A percentile compares a stretch with the other conserved stretches of the same genome.
phyloP scores from a whole-genome alignment of 2,113 vertebrate genomes.

The Nycticorax nycticorax region DNA sequence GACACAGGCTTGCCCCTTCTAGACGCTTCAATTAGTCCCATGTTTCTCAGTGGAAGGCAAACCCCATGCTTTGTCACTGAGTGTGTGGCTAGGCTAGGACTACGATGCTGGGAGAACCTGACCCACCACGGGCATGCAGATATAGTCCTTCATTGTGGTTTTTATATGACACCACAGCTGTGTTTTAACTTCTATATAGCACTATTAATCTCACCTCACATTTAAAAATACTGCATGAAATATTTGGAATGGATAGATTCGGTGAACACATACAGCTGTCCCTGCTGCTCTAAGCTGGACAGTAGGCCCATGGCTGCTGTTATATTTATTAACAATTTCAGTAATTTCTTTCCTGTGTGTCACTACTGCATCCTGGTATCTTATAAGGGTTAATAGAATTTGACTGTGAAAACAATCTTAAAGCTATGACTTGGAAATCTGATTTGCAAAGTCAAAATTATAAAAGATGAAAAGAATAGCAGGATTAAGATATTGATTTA shows the following conservation, averaged over 20 bases:
- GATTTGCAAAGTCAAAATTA: not conserved
- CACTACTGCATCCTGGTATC: rapidly evolving
- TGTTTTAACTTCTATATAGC: not conserved
- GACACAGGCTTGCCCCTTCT: not conserved
- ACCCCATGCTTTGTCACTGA: not conserved
- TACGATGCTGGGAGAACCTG: not conserved
- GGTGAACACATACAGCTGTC: too few species aligned
- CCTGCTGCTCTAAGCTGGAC: not conserved
- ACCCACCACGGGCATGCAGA: not conserved
- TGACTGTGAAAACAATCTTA: not conserved
- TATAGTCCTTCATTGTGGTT: not conserved
- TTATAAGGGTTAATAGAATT: not conserved
- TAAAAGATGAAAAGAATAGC: not conserved
- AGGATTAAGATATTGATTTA: not conserved
- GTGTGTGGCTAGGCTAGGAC: not conserved
- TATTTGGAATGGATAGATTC: not conserved
- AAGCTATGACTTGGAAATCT: not conserved
- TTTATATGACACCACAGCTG: not conserved
- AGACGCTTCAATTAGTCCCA: rapidly evolving
- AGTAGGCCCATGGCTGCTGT: not conserved
- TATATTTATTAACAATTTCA: not conserved
- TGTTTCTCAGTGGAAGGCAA: not conserved
- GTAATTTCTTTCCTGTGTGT: not conserved
- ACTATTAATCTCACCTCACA: not conserved
- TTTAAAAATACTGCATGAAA: not conserved